Base-by-base conservation (phyloP, 1,140 invertebrate genomes). In the Aphidius gifuensis region DNA sequence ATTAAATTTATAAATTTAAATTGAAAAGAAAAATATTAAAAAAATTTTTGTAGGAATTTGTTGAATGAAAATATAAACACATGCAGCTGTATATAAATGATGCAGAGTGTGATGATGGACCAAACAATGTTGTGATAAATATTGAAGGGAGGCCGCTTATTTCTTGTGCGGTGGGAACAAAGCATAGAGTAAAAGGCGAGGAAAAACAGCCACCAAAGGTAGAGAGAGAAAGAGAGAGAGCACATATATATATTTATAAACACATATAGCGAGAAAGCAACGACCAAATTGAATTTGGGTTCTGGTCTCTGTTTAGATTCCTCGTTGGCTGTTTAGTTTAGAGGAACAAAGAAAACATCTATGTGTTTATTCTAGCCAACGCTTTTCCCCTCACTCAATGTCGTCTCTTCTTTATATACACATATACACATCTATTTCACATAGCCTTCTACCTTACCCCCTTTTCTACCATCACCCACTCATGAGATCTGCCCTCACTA, bases 321-420 rank as follows among this genome's bases (percentile, higher is more conserved):
- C 78, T 82, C 80, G 80, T 76, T 78, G 80, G 81, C 81, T 83
- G 82, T 84, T 83, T 83, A 83, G 82, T 83, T 83, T 83, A 82
- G 82, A 83, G 79, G 81, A 83, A 83, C 82, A 83, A 83, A 84
- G 83, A 84, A 83, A 84, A 84, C 83, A 84, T 81, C 81, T 79
- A 81, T 81, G 83, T 84, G 82, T 83, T 83, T 84, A 84, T 83
- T 84, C 80, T 83, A 82, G 81, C 80, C 81, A 77, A 81, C 78
- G 80, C 76, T 80, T 80, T 70, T 65, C 62, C 61, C 63, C 65
- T 43, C 60, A 66, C 53, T 68, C 61, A 51, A 58, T 57, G 60
- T 60, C 61, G 58, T 47, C 58, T 60, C 44, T 32, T 62, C 50
- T 4, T 49, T 62, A 21, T 51, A 5, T 58, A 57, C 45, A 16